Evolutionary conservation across 2,888 invertebrate genomes (phyloP), one percentile per base, ranked within the genome.

Genomic region (Sminthurinus aureus): DNA sequence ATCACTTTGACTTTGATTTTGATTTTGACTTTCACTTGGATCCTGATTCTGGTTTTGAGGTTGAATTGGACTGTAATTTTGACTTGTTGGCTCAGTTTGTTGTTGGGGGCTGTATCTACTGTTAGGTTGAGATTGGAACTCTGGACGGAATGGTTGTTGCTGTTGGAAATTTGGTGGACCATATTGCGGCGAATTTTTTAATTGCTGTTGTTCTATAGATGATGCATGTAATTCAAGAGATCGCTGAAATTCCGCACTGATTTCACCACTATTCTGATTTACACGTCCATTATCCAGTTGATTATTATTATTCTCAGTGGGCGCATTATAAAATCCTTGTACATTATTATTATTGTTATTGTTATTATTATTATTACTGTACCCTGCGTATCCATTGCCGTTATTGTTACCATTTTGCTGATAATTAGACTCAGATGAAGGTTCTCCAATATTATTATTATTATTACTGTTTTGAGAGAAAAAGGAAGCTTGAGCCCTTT

Each of bases 401-500:
- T 51, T 75, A 20, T 24, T 75, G 83, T 64, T 79, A 24, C 73
- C 58, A 26, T 12, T 79, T 75, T n/a, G 52, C 51, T n/a, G 52
- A 78, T 58, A 58, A 15, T 18, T 18, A 58, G 13, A 2, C 15
- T 58, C 18, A 13, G 58, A 18, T 15, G 24, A 3, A 73, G 0
- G 22, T 26, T 20, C 24, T 11, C 73, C 24, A 26, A 11, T 73
- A 20, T 50, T 75, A 51, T 67, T 20, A 12, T 22, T 20, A 12
- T 71, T 71, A 24, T 24, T 22, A 26, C 24, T 26, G 9, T 58
- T 18, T 13, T 58, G 15, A 13, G 13, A 11, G 58, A 15, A 24
- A 58, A 79, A 79, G 24, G 26, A 79, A 13, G 64, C 74, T 22
- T 83, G 79, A 11, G 20, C 64, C 18, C 74, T 51, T 74, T 85